A percentile compares a stretch with the other conserved stretches of the same genome.
These are phyloP conservation scores for Heliconius nattereri DNA, from an alignment of 1,140 invertebrate species.

Conservation along the genomic window DNA sequence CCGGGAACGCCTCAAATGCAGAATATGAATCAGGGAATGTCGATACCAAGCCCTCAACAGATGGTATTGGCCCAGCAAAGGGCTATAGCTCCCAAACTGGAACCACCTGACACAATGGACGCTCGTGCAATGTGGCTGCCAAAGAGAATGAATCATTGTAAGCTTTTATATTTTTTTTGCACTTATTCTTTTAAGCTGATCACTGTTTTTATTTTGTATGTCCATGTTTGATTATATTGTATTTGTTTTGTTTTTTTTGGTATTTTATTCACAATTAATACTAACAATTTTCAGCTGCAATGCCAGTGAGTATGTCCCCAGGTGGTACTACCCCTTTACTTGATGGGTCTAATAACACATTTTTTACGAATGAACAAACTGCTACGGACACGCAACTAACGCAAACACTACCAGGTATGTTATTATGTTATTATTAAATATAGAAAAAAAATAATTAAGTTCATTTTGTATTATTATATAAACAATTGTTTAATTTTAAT, in stretches of 20 bases:
- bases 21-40: conserved; percentile 67
- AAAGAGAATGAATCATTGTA: conserved; percentile 84
- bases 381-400: conserved; percentile 69
- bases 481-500: too few relatives aligned
- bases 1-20: conserved; percentile 73
- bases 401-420: conserved; percentile 64
- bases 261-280: conserved; percentile 24
- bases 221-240: conserved; percentile 34
- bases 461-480: too few relatives aligned
- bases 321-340: conserved; percentile 70
- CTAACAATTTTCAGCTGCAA: conserved; percentile 61
- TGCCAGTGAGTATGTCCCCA: conserved; percentile 74
- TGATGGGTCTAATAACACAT: conserved; percentile 60
- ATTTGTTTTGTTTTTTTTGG: conserved; percentile 28
- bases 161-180: conserved; percentile 82
- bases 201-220: conserved; percentile 45
- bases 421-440: background rate
- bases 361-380: conserved; percentile 68
- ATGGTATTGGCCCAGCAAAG: conserved; percentile 72
- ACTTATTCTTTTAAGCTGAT: conserved; percentile 58
- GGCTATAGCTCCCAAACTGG: conserved; percentile 71
- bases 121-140: conserved; percentile 82
- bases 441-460: too few relatives aligned
- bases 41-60: conserved; percentile 67
- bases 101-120: conserved; percentile 78